Percentiles rank a stretch among this genome's conserved stretches.
phyloP scores from a whole-genome alignment of 2,797 vertebrate genomes.

The Eptatretus atami region DNA sequence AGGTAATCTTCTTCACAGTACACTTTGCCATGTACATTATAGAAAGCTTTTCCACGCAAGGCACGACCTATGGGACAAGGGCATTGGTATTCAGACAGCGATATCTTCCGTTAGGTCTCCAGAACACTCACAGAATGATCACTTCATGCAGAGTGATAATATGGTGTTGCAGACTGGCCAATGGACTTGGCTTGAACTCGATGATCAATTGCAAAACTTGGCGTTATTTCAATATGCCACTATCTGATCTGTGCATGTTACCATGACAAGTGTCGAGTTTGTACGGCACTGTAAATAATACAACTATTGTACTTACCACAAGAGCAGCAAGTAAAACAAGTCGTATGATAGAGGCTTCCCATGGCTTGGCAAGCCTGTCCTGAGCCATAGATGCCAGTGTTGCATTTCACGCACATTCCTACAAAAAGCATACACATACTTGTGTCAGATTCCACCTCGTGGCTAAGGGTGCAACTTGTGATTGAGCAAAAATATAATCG shows the following conservation, averaged over 20 bases:
- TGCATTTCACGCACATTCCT: slow-evolving; percentile 95
- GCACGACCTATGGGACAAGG: slow-evolving; percentile 33
- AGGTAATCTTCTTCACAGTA: slow-evolving; percentile 97
- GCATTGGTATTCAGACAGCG: not conserved
- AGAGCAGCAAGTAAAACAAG: slow-evolving; percentile 91
- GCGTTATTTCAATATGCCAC: no score
- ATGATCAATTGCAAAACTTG: no score
- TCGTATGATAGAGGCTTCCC: slow-evolving; percentile 88
- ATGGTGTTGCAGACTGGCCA: no score
- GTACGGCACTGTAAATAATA: no score
- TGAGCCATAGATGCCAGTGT: slow-evolving; percentile 79
- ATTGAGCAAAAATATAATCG: no score
- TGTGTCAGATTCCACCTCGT: not conserved
- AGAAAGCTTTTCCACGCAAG: slow-evolving; percentile 82
- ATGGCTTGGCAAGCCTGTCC: slow-evolving; percentile 94
- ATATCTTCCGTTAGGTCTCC: no score
- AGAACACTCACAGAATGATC: no score
- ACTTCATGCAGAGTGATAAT: no score
- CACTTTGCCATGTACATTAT: slow-evolving; percentile 82
- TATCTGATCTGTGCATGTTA: no score
- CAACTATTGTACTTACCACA: slow-evolving; percentile 38
- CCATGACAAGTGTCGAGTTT: no score
- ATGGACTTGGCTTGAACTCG: no score
- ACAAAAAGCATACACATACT: slow-evolving; percentile 10
- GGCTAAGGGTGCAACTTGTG: no score